Conservation (phyloP, 2,888 invertebrate species). For the Hemithea aestivaria region DNA sequence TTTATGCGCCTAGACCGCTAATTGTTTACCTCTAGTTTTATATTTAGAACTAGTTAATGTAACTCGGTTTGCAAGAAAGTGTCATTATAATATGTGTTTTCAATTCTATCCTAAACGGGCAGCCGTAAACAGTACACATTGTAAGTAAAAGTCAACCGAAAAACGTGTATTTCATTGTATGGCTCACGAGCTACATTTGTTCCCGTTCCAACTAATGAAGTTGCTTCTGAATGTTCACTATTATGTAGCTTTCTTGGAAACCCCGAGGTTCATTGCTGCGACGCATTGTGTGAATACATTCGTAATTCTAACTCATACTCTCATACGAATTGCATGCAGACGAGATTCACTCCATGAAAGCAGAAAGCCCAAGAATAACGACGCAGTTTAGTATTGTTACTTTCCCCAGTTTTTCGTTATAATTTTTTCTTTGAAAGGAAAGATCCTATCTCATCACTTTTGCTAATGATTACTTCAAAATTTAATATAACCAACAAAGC, state of each 20-base stretch:
- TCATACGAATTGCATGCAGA: slow-evolving; percentile 17
- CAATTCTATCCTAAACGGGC: no score
- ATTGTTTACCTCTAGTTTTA: no score
- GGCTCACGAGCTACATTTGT: slow-evolving; percentile 15
- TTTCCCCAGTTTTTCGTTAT: no score
- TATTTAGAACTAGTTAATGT: no score
- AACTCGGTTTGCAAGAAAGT: no score
- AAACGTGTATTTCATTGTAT: slow-evolving; percentile 16
- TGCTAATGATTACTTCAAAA: neutral
- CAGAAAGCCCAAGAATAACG: neutral
- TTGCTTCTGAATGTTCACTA: slow-evolving; percentile 22
- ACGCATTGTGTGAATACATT: slow-evolving; percentile 17
- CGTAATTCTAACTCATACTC: slow-evolving; percentile 21
- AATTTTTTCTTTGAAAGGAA: no score
- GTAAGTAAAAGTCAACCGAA: slow-evolving; percentile 14
- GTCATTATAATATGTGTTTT: no score
- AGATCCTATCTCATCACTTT: no score
- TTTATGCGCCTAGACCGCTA: no score
- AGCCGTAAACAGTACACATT: neutral
- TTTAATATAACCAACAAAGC: no score
- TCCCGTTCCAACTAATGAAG: slow-evolving; percentile 22
- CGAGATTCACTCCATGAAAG: slow-evolving; percentile 18
- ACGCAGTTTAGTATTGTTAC: no score
- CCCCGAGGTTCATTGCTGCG: slow-evolving; percentile 11
- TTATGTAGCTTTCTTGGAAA: slow-evolving; percentile 20